Conservation (phyloP, 2,797 vertebrate species). For the Silurus lanzhouensis region DNA sequence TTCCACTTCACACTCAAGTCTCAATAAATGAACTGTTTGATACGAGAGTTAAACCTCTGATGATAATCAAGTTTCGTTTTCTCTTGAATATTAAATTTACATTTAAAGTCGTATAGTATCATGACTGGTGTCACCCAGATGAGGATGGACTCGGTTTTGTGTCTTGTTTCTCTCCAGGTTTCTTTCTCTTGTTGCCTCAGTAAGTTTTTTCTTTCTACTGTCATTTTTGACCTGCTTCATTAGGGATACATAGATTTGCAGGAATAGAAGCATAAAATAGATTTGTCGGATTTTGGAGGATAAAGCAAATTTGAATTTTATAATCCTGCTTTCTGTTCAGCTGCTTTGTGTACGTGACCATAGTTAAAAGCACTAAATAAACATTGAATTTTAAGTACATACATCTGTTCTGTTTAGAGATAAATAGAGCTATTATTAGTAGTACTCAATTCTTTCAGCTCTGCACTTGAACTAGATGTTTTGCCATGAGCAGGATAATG, state of each 20-base stretch:
- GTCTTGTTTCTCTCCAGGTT: neutral
- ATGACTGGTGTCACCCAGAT: neutral
- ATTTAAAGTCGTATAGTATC: neutral
- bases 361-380: neutral
- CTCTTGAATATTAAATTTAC: neutral
- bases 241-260: no score
- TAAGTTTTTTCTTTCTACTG: neutral
- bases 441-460: neutral
- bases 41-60: neutral
- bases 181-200: neutral
- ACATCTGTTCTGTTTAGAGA: neutral
- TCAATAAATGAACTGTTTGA: neutral
- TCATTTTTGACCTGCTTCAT: neutral
- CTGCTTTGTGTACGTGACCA: neutral
- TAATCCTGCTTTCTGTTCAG: neutral
- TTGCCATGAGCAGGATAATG: conserved; percentile 11
- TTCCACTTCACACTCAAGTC: neutral
- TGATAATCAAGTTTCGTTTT: neutral
- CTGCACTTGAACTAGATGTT: neutral
- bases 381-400: neutral
- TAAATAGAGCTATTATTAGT: neutral
- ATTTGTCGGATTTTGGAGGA: no score
- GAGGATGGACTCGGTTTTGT: neutral
- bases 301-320: neutral
- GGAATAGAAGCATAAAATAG: no score